These are phyloP conservation scores for Mythimna albipuncta DNA, from an alignment of 2,888 invertebrate genomes.

Conservation along the genomic window DNA sequence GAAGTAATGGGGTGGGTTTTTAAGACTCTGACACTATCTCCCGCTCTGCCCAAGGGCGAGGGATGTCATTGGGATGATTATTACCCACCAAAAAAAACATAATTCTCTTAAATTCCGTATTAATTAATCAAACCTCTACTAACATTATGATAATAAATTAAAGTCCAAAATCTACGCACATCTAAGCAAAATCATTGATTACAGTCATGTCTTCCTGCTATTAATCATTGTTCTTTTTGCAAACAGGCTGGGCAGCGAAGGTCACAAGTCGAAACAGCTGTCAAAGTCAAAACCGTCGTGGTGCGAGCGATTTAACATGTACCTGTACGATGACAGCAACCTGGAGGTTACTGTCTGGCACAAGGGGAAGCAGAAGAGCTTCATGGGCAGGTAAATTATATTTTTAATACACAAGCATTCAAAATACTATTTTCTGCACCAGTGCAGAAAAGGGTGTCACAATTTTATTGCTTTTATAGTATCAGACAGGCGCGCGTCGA, in stretches of 20 bases:
- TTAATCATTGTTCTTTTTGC: slow-evolving; percentile 29
- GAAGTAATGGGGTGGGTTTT: too few species aligned
- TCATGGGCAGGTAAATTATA: slow-evolving; percentile 83
- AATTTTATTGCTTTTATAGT: too few species aligned
- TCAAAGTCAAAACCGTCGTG: slow-evolving; percentile 82
- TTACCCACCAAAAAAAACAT: too few species aligned
- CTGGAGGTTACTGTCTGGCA: slow-evolving; percentile 86
- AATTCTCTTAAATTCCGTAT: neutral
- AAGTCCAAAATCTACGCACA: neutral
- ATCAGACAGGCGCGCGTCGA: too few species aligned
- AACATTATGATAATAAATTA: neutral
- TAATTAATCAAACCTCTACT: neutral
- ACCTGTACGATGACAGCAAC: slow-evolving; percentile 81
- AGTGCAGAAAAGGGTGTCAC: too few species aligned
- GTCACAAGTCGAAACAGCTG: slow-evolving; percentile 85
- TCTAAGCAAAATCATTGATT: slow-evolving; percentile 8
- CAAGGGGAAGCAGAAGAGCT: slow-evolving; percentile 86
- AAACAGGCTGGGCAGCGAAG: slow-evolving; percentile 82
- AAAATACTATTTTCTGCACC: too few species aligned
- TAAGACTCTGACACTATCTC: too few species aligned
- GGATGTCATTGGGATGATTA: too few species aligned
- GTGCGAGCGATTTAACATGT: slow-evolving; percentile 85
- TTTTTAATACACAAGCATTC: too few species aligned
- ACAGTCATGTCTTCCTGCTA: slow-evolving; percentile 18
- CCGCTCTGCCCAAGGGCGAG: too few species aligned